Conservation (phyloP, 2,797 vertebrate genomes). For the Sebastolobus altivelis region DNA sequence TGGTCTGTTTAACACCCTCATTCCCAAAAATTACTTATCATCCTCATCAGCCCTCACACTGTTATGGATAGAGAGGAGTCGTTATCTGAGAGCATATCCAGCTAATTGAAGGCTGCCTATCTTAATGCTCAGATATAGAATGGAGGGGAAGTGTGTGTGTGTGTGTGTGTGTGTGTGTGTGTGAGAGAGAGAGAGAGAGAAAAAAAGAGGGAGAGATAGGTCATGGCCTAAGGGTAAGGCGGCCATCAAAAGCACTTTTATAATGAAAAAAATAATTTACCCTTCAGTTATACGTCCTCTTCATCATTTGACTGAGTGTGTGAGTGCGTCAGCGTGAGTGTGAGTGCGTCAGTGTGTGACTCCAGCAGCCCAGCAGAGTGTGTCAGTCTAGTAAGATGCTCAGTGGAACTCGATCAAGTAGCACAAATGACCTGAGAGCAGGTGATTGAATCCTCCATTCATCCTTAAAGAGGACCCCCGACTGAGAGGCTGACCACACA, state of each 20-base stretch:
- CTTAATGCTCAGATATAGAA: constrained; percentile 54
- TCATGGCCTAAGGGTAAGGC: constrained; percentile 44
- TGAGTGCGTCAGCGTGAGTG: constrained; percentile 24
- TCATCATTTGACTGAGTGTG: constrained; percentile 31
- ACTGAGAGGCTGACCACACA: constrained; percentile 23
- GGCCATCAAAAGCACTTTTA: constrained; percentile 54
- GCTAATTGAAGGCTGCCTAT: constrained; percentile 79
- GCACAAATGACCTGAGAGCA: constrained; percentile 66
- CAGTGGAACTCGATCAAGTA: constrained; percentile 68
- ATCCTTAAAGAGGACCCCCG: constrained; percentile 54
- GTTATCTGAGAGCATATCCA: constrained; percentile 67
- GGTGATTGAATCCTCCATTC: constrained; percentile 69
- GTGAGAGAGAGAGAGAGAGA: background rate
- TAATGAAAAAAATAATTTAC: constrained; percentile 52
- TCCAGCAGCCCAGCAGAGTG: constrained; percentile 37
- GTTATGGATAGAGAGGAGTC: constrained; percentile 51
- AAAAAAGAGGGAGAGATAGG: constrained; percentile 16
- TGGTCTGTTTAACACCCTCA: constrained; percentile 64
- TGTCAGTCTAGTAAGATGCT: constrained; percentile 48
- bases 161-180: constrained; percentile 3
- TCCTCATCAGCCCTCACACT: constrained; percentile 53
- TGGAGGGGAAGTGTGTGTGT: constrained; percentile 18
- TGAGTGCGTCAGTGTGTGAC: constrained; percentile 25
- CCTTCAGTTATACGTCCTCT: constrained; percentile 46
- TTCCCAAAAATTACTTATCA: constrained; percentile 62